These are phyloP conservation scores for Leptocoma aspasia DNA, from an alignment of 2,113 vertebrate species.

Conservation along the genomic window DNA sequence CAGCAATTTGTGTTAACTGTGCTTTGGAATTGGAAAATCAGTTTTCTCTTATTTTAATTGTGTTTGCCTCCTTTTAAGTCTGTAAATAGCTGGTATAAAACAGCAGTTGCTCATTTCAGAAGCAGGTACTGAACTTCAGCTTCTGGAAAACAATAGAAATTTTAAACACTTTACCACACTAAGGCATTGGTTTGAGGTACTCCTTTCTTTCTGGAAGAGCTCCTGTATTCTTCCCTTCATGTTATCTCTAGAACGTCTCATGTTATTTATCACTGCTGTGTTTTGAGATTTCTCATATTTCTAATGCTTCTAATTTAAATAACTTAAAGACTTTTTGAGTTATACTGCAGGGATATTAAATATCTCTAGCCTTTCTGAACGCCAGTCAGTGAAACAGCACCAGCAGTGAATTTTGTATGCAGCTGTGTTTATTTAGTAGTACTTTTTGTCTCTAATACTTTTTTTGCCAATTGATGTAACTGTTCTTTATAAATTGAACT, in stretches of 20 bases:
- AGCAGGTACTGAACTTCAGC: neutral
- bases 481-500: neutral
- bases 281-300: neutral
- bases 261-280: neutral
- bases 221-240: neutral
- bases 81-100: neutral
- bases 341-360: neutral
- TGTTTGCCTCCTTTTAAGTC: neutral
- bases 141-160: neutral
- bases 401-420: neutral
- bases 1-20: neutral
- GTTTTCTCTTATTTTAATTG: neutral
- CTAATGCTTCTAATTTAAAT: neutral
- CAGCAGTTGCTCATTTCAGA: neutral
- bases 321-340: neutral
- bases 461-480: neutral
- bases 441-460: neutral
- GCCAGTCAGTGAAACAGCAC: neutral
- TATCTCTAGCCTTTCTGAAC: neutral
- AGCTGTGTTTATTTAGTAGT: neutral
- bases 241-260: neutral
- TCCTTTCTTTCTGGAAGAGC: neutral
- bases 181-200: neutral
- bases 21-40: neutral
- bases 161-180: neutral